phyloP scores from a whole-genome alignment of 2,797 vertebrate genomes.

The Spinus pinus region DNA sequence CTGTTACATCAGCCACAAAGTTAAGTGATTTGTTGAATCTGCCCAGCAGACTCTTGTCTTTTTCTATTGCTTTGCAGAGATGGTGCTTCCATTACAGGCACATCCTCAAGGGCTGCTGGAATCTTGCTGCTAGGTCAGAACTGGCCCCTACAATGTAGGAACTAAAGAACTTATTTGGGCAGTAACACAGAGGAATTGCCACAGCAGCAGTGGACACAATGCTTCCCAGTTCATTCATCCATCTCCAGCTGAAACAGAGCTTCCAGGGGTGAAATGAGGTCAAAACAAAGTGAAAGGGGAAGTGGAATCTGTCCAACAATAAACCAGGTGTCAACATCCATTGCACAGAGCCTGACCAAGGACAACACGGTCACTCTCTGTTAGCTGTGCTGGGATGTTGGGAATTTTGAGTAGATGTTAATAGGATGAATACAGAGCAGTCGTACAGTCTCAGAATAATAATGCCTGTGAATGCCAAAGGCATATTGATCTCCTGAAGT shows the following conservation, averaged over 20 bases:
- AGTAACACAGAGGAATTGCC: not conserved
- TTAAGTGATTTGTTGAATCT: not conserved
- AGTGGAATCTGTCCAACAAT: not conserved
- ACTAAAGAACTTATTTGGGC: not conserved
- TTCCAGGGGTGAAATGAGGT: not conserved
- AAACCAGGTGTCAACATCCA: not conserved
- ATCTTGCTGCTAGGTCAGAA: not conserved
- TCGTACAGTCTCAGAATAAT: slow-evolving; percentile 1
- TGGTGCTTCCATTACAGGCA: not conserved
- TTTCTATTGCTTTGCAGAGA: not conserved
- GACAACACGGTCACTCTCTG: slow-evolving; percentile 36
- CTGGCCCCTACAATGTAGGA: not conserved
- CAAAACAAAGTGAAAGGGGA: not conserved
- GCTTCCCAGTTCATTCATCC: not conserved
- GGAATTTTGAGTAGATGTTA: slow-evolving; percentile 67
- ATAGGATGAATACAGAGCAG: slow-evolving; percentile 32
- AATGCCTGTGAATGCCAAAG: slow-evolving; percentile 44
- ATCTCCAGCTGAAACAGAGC: not conserved
- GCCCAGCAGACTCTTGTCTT: not conserved
- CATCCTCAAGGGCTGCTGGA: not conserved
- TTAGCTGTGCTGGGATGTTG: not conserved
- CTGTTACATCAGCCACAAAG: not conserved
- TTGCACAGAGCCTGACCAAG: slow-evolving; percentile 21
- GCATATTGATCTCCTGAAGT: slow-evolving; percentile 47
- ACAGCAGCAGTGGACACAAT: not conserved